Evolutionary conservation across 2,888 invertebrate species (phyloP), one percentile per base, ranked within the genome.

Genomic region (Leptinotarsa haldemani): DNA sequence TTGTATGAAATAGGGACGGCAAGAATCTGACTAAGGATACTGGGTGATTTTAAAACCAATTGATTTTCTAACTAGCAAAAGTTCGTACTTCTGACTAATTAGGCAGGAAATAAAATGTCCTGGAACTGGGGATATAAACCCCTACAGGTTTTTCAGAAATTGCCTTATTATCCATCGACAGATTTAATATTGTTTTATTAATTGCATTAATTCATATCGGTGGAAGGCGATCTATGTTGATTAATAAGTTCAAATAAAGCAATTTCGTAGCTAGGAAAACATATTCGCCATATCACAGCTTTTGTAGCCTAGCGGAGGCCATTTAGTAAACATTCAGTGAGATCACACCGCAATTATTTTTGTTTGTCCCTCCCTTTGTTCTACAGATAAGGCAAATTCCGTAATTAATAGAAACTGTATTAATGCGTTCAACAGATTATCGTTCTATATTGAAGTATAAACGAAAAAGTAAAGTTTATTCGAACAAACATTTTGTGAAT

Each of bases 371-470:
- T 76, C 78, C 76, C 70, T 80, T 78, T 79, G 77, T 79, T 78
- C 67, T 72, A 52, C 64, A 80, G 82, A 80, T 79, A 81, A 80
- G 76, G 79, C 76, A 79, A 80, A 78, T 79, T 75, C 77, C 74
- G 74, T 81, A 81, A 80, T 82, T 80, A 78, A 79, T 78, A 79
- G 77, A 75, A 77, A 75, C 79, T 76, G 77, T 75, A 79, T 77
- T 77, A 79, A 78, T 76, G 66, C 68, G 72, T 50, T 68, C 52
- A 69, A 61, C 71, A 66, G 64, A 74, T 74, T 71, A 72, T 18
- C 71, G 63, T 72, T 66, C 63, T 72, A 71, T 77, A 72, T 72
- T 70, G 68, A 66, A 65, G 47, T 48, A 61, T 61, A n/a, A 25
- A 56, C 56, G 22, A n/a, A 22, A 53, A 53, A 40, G 53, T 53